Evolutionary conservation across 1,140 invertebrate genomes (phyloP).

Genomic region (Lepidurus apus): DNA sequence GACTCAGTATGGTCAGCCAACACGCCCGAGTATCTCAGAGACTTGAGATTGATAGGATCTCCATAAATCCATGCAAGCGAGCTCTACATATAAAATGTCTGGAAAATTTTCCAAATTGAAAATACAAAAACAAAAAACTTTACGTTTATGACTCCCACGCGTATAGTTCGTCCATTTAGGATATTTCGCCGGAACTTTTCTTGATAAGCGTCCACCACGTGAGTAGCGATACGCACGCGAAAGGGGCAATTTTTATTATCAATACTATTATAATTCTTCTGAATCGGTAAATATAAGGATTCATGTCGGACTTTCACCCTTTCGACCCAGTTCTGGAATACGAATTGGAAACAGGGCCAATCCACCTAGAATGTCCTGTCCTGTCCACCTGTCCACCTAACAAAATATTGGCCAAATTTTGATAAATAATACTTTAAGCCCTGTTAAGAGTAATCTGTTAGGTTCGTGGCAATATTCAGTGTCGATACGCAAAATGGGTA

Average conservation of each 20-base stretch:
- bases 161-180: not conserved
- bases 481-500: no score
- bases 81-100: not conserved
- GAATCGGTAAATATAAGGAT: no score
- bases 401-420: no score
- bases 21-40: not conserved
- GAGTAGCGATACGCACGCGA: not conserved
- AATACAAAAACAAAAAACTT: not conserved
- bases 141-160: not conserved
- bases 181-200: constrained; percentile 2
- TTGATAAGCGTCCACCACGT: not conserved
- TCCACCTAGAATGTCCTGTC: no score
- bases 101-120: not conserved
- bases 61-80: not conserved
- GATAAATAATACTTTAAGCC: no score
- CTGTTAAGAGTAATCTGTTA: no score
- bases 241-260: not conserved
- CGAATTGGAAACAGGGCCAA: no score
- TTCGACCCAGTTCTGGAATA: no score
- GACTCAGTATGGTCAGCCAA: not conserved
- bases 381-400: no score
- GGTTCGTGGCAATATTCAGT: no score
- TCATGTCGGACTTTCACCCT: no score
- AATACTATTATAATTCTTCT: no score
- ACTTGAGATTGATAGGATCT: not conserved